Base-by-base conservation (phyloP, 64 coral and sea anemone genomes). In the Platygyra sinensis region DNA sequence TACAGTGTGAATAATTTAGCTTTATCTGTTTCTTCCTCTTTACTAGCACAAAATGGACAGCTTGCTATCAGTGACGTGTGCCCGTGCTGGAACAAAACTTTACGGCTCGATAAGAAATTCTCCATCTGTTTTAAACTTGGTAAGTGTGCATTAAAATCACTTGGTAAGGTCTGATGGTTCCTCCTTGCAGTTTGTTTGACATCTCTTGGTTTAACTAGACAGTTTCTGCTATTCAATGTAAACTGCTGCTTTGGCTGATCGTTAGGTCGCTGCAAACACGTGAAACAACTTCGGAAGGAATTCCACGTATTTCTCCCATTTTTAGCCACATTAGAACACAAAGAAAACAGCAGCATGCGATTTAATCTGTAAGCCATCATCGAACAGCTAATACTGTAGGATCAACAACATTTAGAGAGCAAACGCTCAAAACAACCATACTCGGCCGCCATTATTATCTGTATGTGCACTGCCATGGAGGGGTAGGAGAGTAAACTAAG, bases 111-210 rank as follows among this genome's bases (percentile, higher is more conserved):
- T 51, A 99, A 82, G 78, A 93, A 93, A 62, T 96, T 83, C 52
- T 99, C 97, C 10, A 99, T 99, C 74, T 97, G 95, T 39, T 86
- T 93, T 15, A 87, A 38, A 72, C 91, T 94, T 5, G 95, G 95
- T 31, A 93, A 78, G 2, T 74, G 89, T 72, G 20, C 81, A 51
- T 63, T 63, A 72, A 85, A 85, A 72, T 85, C 81, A 71, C 63
- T 71, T 50, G 81, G 42, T 11, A 85, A 17, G 42, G 81, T 72
- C 62, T 85, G 81, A 42, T 50, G 32, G 20, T 22, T 39, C 38
- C 81, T 85, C 38, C 24, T 85, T 5, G 20, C 38, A 31, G 36
- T 72, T n/a, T 27, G 36, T 24, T 5, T 4, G 5, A 71, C 2
- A 13, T 22, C 2, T 50, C 33, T 69, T n/a, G 38, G 38, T 8